Base-by-base conservation (phyloP, 2,797 vertebrate genomes). In the Lagodon rhomboides region DNA sequence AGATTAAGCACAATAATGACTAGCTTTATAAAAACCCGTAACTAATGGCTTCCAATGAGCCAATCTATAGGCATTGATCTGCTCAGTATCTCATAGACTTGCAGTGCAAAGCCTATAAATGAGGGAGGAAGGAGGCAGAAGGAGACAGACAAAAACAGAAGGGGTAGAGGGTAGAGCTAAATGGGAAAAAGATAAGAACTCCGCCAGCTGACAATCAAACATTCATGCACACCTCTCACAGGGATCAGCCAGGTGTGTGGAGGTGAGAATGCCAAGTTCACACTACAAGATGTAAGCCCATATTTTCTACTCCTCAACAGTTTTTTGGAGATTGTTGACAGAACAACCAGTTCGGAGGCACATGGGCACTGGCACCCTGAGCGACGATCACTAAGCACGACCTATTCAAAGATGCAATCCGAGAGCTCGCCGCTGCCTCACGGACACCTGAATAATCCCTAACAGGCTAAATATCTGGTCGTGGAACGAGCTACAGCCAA, bases 1-100 rank as follows among this genome's bases (percentile, higher is more conserved):
- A 97, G 96, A 96, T 96, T 97, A 97, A 96, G 94, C 96, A 95
- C 96, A 95, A 95, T 97, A 97, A 97, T 97, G 97, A 97, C 96
- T 95, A 96, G 96, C 94, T 95, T 96, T 96, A 96, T 94, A 93
- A 95, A 93, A 96, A 95, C 94, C 94, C 94, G 96, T 95, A 95
- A 96, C 96, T 96, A 96, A 97, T 97, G 95, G 94, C 95, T 95
- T 95, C 95, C 94, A 96, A 97, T 73, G 92, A 96, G 92, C 93
- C 91, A 96, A 97, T 97, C 96, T 96, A 96, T 96, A 95, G 92
- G 93, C 96, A 97, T 95, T 82, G 93, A 97, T 97, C 95, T 91
- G 86, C 94, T 92, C 94, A 92, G 94, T 95, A 95, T 95, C 95
- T 94, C 92, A 91, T 89, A 92, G 89, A 94, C 90, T 89, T 86